phyloP scores from a whole-genome alignment of 2,113 vertebrate species.

The Sylvia atricapilla region DNA sequence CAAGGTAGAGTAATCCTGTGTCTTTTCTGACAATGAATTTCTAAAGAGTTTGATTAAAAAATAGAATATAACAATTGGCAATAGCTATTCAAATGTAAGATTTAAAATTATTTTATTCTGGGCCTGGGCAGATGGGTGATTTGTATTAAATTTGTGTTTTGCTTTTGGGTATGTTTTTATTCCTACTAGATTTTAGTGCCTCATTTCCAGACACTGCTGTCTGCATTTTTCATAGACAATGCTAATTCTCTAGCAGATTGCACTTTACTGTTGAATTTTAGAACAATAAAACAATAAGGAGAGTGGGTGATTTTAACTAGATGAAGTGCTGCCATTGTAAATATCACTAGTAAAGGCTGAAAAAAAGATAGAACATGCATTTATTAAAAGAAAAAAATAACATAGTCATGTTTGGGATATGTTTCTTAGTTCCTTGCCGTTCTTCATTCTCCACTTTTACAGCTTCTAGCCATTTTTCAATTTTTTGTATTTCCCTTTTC shows the following conservation, averaged over 20 bases:
- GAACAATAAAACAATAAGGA: neutral
- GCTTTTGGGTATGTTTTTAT: neutral
- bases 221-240: conserved; percentile 49
- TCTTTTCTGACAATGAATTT: conserved; percentile 46
- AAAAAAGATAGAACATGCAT: neutral
- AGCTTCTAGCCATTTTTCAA: neutral
- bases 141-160: conserved; percentile 53
- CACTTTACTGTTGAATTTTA: conserved; percentile 31
- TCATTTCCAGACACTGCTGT: conserved; percentile 26
- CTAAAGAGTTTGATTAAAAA: conserved; percentile 61
- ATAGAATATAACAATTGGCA: neutral
- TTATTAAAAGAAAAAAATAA: neutral
- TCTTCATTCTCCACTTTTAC: neutral
- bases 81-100: neutral
- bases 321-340: neutral
- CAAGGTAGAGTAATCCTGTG: neutral
- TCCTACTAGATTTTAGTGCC: conserved; percentile 5
- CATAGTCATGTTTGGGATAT: neutral
- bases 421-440: neutral
- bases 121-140: conserved; percentile 24
- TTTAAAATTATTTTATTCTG: neutral
- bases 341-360: neutral
- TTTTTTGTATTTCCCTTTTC: neutral
- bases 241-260: neutral
- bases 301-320: neutral